Percentiles rank a stretch among this genome's conserved stretches.
Conservation (phyloP, 2,888 invertebrate species). For the Monoplex corrugatus region DNA sequence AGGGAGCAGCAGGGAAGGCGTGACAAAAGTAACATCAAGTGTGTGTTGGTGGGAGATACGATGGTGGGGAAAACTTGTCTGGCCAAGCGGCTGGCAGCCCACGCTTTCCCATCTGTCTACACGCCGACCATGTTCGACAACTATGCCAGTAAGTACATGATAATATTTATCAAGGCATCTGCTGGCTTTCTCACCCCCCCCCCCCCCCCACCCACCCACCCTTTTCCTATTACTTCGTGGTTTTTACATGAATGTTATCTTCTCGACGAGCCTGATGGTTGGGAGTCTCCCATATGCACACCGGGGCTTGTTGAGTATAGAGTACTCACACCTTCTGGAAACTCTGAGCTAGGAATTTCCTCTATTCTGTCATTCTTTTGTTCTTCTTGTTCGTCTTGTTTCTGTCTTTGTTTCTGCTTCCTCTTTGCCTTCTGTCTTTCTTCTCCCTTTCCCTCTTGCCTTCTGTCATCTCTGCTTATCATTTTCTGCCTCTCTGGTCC, state of each 20-base stretch:
- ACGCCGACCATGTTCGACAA: constrained; percentile 74
- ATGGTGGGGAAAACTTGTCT: constrained; percentile 72
- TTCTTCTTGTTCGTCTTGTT: not conserved
- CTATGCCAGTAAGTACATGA: constrained; percentile 70
- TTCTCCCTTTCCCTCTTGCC: not conserved
- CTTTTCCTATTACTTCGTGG: not conserved
- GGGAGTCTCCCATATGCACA: no score
- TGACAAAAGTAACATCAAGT: constrained; percentile 67
- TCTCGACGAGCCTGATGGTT: not conserved
- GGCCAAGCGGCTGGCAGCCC: constrained; percentile 67
- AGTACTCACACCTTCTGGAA: not conserved
- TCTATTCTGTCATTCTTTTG: not conserved
- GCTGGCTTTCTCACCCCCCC: no score
- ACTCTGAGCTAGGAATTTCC: not conserved
- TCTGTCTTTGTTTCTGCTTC: not conserved
- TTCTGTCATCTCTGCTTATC: not conserved
- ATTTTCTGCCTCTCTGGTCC: not conserved
- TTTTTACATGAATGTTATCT: not conserved
- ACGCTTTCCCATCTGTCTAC: constrained; percentile 70
- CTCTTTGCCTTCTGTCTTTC: not conserved
- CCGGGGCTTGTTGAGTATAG: not conserved
- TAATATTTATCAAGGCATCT: no score
- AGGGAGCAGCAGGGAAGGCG: constrained; percentile 53
- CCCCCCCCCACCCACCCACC: no score
- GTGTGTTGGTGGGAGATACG: constrained; percentile 74